phyloP scores from a whole-genome alignment of 2,797 vertebrate species.

The Spinibarbus caldwelli region DNA sequence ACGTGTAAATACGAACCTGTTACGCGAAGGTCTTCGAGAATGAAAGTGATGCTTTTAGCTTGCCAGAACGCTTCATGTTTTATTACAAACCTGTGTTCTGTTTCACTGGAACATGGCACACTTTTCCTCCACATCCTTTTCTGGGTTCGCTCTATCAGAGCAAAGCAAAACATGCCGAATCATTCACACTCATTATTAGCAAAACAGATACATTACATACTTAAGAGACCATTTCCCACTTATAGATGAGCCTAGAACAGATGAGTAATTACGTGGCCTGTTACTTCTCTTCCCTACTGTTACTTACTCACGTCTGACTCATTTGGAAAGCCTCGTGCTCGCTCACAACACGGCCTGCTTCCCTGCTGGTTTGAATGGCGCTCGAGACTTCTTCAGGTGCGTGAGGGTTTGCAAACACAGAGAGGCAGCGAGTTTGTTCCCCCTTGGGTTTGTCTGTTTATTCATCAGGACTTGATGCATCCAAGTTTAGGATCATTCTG shows the following conservation, averaged over 20 bases:
- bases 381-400: conserved; percentile 22
- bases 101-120: conserved; percentile 28
- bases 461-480: conserved; percentile 84
- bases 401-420: conserved; percentile 62
- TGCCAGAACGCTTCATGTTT: conserved; percentile 54
- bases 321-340: conserved; percentile 48
- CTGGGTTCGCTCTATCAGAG: background rate
- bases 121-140: conserved; percentile 1
- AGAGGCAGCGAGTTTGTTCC: conserved; percentile 72
- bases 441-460: conserved; percentile 80
- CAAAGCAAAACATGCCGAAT: background rate
- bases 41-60: conserved; percentile 63
- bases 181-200: conserved; percentile 20
- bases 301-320: conserved; percentile 52
- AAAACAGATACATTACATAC: conserved; percentile 29
- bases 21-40: background rate
- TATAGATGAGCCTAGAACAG: conserved; percentile 47
- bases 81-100: conserved; percentile 65
- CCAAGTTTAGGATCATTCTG: conserved; percentile 82
- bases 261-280: conserved; percentile 49
- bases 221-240: conserved; percentile 41
- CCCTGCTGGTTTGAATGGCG: conserved; percentile 20
- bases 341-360: conserved; percentile 30
- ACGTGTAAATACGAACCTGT: background rate
- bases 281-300: conserved; percentile 50